phyloP scores from a whole-genome alignment of 2,888 invertebrate species.

The Cephus pygmeus region DNA sequence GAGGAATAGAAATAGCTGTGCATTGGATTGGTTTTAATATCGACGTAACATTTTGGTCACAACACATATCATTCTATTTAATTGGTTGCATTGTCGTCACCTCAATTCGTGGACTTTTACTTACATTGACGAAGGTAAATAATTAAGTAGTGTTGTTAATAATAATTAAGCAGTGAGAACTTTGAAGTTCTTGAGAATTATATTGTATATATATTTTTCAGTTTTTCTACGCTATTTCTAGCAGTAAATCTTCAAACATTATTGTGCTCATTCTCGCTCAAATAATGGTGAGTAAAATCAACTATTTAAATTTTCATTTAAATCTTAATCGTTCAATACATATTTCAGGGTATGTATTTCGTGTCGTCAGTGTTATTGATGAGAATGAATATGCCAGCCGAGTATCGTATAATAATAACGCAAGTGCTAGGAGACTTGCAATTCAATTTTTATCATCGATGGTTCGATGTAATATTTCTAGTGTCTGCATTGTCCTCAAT shows the following conservation, averaged over 20 bases:
- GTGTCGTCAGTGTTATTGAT: constrained; percentile 96
- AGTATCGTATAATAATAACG: constrained; percentile 93
- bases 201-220: constrained; percentile 62
- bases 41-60: constrained; percentile 99
- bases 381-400: constrained; percentile 99
- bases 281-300: constrained; percentile 81
- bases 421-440: constrained; percentile 96
- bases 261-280: constrained; percentile 97
- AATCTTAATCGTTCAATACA: constrained; percentile 13
- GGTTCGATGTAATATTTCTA: constrained; percentile 99
- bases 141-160: constrained; percentile 1
- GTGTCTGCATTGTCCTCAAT: constrained; percentile 97
- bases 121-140: constrained; percentile 94
- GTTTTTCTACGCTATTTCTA: constrained; percentile 99
- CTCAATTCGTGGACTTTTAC: constrained; percentile 93
- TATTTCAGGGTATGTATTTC: constrained; percentile 94
- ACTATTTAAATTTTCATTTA: background rate
- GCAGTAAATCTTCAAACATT: constrained; percentile 97
- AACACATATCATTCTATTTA: constrained; percentile 96
- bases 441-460: constrained; percentile 98
- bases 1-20: constrained; percentile 95
- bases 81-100: constrained; percentile 98
- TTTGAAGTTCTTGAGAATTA: background rate
- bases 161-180: background rate
- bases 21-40: constrained; percentile 96